phyloP scores from a whole-genome alignment of 2,797 vertebrate species.

The Loris lydekkerianus region DNA sequence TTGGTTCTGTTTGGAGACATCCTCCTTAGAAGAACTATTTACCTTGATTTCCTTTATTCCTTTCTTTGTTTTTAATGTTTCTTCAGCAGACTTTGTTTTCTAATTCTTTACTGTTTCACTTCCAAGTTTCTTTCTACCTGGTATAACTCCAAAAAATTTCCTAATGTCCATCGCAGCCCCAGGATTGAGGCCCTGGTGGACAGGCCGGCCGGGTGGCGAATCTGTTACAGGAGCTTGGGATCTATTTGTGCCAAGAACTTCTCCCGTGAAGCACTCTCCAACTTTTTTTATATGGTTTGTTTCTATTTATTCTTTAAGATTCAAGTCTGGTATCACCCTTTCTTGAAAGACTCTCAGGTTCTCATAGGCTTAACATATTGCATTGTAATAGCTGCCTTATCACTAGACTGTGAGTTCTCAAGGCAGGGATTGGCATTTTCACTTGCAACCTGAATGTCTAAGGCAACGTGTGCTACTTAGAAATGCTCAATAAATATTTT shows the following conservation, averaged over 20 bases:
- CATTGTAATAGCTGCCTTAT: background rate
- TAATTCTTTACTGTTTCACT: too few relatives aligned
- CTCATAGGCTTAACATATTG: background rate
- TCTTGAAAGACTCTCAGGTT: background rate
- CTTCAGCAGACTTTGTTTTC: too few relatives aligned
- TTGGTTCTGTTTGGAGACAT: too few relatives aligned
- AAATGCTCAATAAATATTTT: background rate
- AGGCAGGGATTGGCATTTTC: background rate
- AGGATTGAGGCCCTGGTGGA: background rate
- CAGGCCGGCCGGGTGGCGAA: background rate
- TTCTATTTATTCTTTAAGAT: background rate
- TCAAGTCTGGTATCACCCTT: background rate
- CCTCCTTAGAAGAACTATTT: too few relatives aligned
- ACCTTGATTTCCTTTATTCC: too few relatives aligned
- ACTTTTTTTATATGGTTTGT: background rate
- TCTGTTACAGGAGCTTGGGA: slow-evolving; percentile 65
- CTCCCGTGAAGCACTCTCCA: slow-evolving; percentile 69
- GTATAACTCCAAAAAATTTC: too few relatives aligned
- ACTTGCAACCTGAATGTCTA: background rate
- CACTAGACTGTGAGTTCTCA: background rate
- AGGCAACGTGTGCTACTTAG: background rate
- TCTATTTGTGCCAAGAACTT: slow-evolving; percentile 84
- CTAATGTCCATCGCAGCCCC: slow-evolving; percentile 71
- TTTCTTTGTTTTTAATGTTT: too few relatives aligned
- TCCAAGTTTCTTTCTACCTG: too few relatives aligned